A percentile compares a stretch with the other conserved stretches of the same genome.
phyloP scores from a whole-genome alignment of 2,888 invertebrate species.

The Podabrus alpinus region DNA sequence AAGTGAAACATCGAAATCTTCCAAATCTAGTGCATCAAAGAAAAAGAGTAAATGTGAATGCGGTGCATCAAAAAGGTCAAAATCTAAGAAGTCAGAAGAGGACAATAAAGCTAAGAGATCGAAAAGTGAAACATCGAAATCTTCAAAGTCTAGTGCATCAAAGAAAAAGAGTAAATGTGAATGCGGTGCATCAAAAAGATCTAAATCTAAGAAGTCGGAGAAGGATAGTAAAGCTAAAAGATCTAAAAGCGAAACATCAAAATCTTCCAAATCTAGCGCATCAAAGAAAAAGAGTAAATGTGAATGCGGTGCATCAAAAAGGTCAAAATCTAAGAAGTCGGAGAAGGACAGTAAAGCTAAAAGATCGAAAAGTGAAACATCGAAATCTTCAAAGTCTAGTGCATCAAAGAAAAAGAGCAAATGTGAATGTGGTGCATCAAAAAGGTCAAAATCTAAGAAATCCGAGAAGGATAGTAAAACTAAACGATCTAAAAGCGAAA shows the following conservation, averaged over 20 bases:
- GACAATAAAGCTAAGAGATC: neutral
- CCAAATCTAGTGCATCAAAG: too few species aligned
- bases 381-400: neutral
- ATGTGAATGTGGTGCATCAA: neutral
- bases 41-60: too few species aligned
- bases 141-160: neutral
- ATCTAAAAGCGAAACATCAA: neutral
- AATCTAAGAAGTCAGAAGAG: too few species aligned
- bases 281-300: neutral
- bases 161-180: neutral
- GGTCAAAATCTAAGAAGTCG: neutral
- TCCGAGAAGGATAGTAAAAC: too few species aligned
- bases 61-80: too few species aligned
- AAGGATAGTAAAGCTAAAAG: neutral
- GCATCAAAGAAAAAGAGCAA: neutral
- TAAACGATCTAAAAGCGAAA: neutral
- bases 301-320: neutral
- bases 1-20: too few species aligned
- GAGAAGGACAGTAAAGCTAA: neutral
- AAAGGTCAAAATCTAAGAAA: neutral
- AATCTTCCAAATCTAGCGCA: neutral
- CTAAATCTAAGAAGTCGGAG: too few species aligned
- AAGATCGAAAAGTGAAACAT: neutral
- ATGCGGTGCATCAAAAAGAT: neutral
- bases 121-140: neutral